These are phyloP conservation scores for Odontophorus gujanensis DNA, from an alignment of 2,113 vertebrate species.

Conservation along the genomic window DNA sequence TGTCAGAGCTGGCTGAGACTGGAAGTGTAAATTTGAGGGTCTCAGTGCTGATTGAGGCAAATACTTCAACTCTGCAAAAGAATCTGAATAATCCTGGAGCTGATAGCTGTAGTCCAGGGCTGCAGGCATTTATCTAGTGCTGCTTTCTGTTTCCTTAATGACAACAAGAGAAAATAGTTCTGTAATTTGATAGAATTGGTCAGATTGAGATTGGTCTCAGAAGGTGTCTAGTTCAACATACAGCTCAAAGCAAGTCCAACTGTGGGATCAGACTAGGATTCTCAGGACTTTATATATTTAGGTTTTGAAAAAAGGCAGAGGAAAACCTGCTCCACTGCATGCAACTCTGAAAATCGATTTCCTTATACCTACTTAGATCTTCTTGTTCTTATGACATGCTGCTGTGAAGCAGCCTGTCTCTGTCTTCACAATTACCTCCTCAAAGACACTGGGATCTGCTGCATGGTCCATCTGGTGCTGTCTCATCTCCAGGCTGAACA, in stretches of 20 bases:
- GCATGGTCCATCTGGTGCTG: not conserved
- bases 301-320: not conserved
- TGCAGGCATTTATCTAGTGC: not conserved
- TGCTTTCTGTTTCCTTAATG: not conserved
- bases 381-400: not conserved
- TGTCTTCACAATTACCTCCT: not conserved
- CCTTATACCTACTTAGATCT: not conserved
- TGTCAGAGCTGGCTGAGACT: not conserved
- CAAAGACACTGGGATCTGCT: not conserved
- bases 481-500: not conserved
- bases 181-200: not conserved
- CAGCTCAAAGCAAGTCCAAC: not conserved
- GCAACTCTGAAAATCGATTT: not conserved
- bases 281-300: not conserved
- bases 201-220: not conserved
- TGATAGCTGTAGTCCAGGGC: not conserved
- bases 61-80: not conserved
- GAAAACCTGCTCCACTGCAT: not conserved
- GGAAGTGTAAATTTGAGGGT: not conserved
- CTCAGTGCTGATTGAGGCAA: not conserved
- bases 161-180: not conserved
- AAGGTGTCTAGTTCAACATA: not conserved
- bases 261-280: not conserved
- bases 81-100: not conserved
- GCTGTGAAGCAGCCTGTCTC: not conserved